phyloP scores from a whole-genome alignment of 2,113 vertebrate species.

The Gymnorhina tibicen region DNA sequence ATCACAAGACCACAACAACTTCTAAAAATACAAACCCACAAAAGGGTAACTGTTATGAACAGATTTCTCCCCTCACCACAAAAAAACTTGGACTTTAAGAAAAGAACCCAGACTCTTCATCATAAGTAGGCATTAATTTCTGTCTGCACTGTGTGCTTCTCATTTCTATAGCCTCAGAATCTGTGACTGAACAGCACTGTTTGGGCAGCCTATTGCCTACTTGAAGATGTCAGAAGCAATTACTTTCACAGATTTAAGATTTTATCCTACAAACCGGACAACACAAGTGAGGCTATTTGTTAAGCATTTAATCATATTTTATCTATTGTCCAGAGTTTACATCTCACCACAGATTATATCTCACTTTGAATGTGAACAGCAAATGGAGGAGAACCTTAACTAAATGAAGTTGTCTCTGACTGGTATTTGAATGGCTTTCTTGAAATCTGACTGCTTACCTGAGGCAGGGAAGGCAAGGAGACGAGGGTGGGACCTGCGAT shows the following conservation, averaged over 20 bases:
- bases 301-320: constrained; percentile 64
- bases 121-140: constrained; percentile 69
- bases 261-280: constrained; percentile 64
- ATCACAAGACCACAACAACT: constrained; percentile 55
- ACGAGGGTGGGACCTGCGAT: neutral
- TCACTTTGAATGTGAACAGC: constrained; percentile 42
- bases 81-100: constrained; percentile 32
- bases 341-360: constrained; percentile 42
- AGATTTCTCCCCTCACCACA: constrained; percentile 24
- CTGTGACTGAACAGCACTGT: constrained; percentile 55
- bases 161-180: constrained; percentile 68
- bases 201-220: constrained; percentile 63
- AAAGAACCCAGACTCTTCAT: constrained; percentile 31
- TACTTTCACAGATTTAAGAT: constrained; percentile 72
- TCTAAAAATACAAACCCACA: constrained; percentile 49
- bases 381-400: neutral
- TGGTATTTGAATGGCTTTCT: neutral
- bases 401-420: neutral
- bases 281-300: constrained; percentile 41
- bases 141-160: constrained; percentile 65
- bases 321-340: constrained; percentile 36
- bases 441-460: neutral
- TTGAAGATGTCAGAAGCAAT: constrained; percentile 72
- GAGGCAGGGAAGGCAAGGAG: neutral
- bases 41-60: constrained; percentile 44